Evolutionary conservation across 2,113 vertebrate genomes (phyloP).

Genomic region (Petrocephalus microphthalmus): DNA sequence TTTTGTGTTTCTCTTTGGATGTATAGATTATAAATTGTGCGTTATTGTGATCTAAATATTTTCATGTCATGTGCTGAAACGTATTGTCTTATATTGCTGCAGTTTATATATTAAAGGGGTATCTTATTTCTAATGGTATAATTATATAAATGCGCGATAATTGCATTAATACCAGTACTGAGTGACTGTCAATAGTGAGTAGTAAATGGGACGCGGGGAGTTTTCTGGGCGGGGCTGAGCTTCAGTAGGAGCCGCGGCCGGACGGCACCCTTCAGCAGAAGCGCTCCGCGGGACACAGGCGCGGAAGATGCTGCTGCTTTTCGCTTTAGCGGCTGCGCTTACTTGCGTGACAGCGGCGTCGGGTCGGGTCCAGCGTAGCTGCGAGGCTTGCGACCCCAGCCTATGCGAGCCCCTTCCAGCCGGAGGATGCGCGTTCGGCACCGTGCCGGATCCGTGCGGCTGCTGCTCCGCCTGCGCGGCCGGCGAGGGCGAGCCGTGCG

Average conservation of each 20-base stretch:
- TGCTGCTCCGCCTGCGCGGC: slow-evolving; percentile 73
- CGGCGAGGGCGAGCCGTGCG: slow-evolving; percentile 64
- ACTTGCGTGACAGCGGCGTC: slow-evolving; percentile 9
- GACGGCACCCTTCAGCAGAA: neutral
- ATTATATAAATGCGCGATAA: neutral
- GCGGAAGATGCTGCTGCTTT: slow-evolving; percentile 37
- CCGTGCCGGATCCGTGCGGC: slow-evolving; percentile 61
- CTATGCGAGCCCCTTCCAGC: slow-evolving; percentile 61
- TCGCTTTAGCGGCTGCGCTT: slow-evolving; percentile 8
- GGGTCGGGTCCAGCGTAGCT: slow-evolving; percentile 34
- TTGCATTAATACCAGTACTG: neutral
- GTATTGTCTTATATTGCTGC: neutral
- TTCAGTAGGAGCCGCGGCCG: neutral
- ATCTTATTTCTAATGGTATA: neutral
- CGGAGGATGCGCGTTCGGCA: slow-evolving; percentile 59
- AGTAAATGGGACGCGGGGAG: neutral
- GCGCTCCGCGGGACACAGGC: neutral
- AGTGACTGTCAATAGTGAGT: neutral
- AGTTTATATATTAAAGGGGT: neutral
- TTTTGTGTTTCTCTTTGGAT: neutral
- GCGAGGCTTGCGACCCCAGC: slow-evolving; percentile 58
- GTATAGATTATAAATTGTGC: neutral
- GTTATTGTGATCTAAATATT: neutral
- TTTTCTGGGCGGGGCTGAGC: slow-evolving; percentile 12
- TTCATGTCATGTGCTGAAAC: neutral